Percentiles rank a stretch among this genome's conserved stretches.
Conservation (phyloP, 2,888 invertebrate species). For the Byasa hedistus region DNA sequence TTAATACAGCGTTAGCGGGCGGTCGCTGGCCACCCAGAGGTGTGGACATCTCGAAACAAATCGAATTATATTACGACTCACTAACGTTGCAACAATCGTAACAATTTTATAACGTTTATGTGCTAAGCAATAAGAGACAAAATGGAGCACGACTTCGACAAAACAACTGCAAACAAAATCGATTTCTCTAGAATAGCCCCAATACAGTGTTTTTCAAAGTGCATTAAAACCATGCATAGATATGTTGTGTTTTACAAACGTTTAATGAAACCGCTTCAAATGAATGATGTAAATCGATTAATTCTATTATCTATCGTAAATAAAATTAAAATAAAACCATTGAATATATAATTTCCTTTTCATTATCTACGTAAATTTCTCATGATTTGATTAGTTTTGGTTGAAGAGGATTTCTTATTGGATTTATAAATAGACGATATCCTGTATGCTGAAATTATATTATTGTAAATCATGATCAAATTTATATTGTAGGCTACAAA, state of each 20-base stretch:
- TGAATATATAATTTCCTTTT: conserved; percentile 6
- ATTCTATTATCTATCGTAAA: conserved; percentile 7
- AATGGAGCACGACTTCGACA: conserved; percentile 30
- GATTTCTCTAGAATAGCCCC: conserved; percentile 10
- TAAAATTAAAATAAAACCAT: conserved; percentile 12
- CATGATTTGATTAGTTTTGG: conserved; percentile 10
- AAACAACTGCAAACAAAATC: conserved; percentile 17
- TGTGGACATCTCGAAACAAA: conserved; percentile 70
- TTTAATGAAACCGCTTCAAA: conserved; percentile 15
- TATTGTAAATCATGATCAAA: too few relatives aligned
- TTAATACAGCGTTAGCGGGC: conserved; percentile 68
- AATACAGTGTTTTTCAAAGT: conserved; percentile 21
- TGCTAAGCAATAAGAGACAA: conserved; percentile 39
- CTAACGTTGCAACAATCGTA: conserved; percentile 32
- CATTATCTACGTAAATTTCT: conserved; percentile 11
- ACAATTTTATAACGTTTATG: conserved; percentile 30
- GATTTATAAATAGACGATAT: background rate
- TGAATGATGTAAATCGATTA: conserved; percentile 20
- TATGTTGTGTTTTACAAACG: conserved; percentile 20
- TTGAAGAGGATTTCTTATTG: conserved; percentile 9
- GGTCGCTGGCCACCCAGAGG: conserved; percentile 75
- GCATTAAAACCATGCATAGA: conserved; percentile 32
- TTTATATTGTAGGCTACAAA: too few relatives aligned
- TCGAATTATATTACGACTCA: conserved; percentile 62
- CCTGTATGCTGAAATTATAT: too few relatives aligned